A percentile compares a stretch with the other conserved stretches of the same genome.
Conservation (phyloP, 2,888 invertebrate genomes). For the Nineta flava region DNA sequence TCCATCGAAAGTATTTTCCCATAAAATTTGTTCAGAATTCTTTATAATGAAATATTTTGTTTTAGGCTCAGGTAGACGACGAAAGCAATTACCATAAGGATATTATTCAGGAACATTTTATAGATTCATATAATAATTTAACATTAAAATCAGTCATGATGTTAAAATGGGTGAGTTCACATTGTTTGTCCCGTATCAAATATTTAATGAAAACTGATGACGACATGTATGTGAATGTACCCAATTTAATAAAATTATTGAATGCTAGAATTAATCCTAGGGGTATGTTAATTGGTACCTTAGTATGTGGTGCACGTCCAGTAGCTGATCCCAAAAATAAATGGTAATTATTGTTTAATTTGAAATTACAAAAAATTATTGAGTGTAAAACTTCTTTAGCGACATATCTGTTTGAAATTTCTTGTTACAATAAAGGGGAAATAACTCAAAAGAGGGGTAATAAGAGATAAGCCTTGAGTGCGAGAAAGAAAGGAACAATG, state of each 20-base stretch:
- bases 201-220: constrained; percentile 77
- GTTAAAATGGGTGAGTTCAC: constrained; percentile 60
- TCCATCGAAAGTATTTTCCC: too few species aligned
- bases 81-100: constrained; percentile 56
- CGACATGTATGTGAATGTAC: constrained; percentile 70
- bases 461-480: too few species aligned
- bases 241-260: constrained; percentile 36
- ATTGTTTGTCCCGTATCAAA: constrained; percentile 35
- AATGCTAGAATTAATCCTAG: constrained; percentile 17
- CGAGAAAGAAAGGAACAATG: too few species aligned
- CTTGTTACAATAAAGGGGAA: too few species aligned
- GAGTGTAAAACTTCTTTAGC: too few species aligned
- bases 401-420: too few species aligned
- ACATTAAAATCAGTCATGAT: constrained; percentile 74
- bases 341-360: constrained; percentile 35
- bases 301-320: constrained; percentile 65
- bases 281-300: constrained; percentile 50
- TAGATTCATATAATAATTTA: constrained; percentile 74
- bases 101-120: constrained; percentile 67
- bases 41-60: too few species aligned
- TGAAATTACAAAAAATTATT: neutral
- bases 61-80: constrained; percentile 43
- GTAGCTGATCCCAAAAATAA: constrained; percentile 57
- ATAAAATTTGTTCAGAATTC: too few species aligned
- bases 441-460: too few species aligned